A percentile compares a stretch with the other conserved stretches of the same genome.
These are phyloP conservation scores for Malurus alboscapulatus DNA, from an alignment of 2,113 vertebrate species.

Conservation along the genomic window DNA sequence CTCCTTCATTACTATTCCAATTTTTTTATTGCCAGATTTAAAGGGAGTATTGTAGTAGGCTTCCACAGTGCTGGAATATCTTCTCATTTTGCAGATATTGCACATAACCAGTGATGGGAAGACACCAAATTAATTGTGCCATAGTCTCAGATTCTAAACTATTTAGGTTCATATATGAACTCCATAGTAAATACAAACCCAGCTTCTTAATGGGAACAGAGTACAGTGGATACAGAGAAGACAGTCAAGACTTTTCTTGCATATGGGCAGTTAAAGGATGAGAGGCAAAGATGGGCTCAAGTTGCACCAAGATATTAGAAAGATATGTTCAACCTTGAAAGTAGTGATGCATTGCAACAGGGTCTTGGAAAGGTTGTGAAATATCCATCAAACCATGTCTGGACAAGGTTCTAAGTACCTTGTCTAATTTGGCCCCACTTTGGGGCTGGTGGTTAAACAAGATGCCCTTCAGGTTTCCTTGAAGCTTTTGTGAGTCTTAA, in stretches of 20 bases:
- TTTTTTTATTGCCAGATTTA: neutral
- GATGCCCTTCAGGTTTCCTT: neutral
- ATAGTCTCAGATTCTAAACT: neutral
- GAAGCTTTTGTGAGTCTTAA: neutral
- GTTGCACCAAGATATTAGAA: neutral
- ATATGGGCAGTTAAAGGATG: neutral
- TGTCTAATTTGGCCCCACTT: neutral
- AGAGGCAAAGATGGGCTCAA: neutral
- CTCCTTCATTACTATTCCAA: neutral
- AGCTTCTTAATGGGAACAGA: neutral
- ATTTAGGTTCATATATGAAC: neutral
- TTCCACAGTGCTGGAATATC: neutral
- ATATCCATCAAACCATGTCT: neutral
- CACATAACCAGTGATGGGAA: neutral
- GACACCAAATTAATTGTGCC: neutral
- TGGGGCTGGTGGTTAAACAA: neutral
- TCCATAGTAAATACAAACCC: neutral
- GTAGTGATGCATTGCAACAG: neutral
- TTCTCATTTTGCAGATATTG: neutral
- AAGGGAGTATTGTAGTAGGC: neutral
- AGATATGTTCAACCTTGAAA: neutral
- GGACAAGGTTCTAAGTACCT: neutral
- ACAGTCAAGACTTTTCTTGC: neutral
- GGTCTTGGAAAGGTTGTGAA: neutral
- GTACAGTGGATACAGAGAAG: neutral